Base-by-base conservation (phyloP, 35 echinoderm and acorn worm genomes). In the Hemicentrotus pulcherrimus region DNA sequence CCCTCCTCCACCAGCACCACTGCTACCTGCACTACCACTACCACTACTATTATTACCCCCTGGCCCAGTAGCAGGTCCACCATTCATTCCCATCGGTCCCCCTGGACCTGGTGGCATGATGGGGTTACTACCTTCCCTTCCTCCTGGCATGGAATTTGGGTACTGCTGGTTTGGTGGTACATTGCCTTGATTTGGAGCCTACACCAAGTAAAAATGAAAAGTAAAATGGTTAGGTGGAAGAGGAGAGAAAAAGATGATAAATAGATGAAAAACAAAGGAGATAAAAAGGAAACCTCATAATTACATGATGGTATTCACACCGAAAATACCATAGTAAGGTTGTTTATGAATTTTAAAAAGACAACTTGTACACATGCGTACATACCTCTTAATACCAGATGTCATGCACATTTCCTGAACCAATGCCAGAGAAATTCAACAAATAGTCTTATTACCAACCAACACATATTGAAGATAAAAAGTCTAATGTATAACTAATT, bases 101-200 rank as follows among this genome's bases (percentile, higher is more conserved):
- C 91, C 91, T 12, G 91, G 91, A 22, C 91, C 91, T 9, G 91
- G 91, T 0, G 91, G 91, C 45, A 50, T 47, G 48, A 58, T 93
- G 2, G 91, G 0, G 46, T 93, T 93, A n/a, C 22, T 78, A 2
- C 91, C 91, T 93, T 46, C 91, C 48, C 91, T 45, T 48, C 91
- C 91, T 93, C 91, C 91, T 93, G 16, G 91, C 91, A 93, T 93
- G 15, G 91, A 31, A 58, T 93, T 93, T 93, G 91, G 91, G 30
- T 93, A 93, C 48, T 47, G 91, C 48, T 93, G 91, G 91, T 93
- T 93, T 47, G 91, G 91, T n/a, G 91, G 91, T n/a, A 93, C 47
- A 92, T 41, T 92, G 89, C 95, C 90, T 91, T 95, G 95, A 71
- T 95, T 95, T 61, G 95, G 95, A n/a, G 88, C 88, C 95, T 95